A percentile compares a stretch with the other conserved stretches of the same genome.
These are phyloP conservation scores for Catamblyrhynchus diadema DNA, from an alignment of 2,797 vertebrate genomes.

Conservation along the genomic window DNA sequence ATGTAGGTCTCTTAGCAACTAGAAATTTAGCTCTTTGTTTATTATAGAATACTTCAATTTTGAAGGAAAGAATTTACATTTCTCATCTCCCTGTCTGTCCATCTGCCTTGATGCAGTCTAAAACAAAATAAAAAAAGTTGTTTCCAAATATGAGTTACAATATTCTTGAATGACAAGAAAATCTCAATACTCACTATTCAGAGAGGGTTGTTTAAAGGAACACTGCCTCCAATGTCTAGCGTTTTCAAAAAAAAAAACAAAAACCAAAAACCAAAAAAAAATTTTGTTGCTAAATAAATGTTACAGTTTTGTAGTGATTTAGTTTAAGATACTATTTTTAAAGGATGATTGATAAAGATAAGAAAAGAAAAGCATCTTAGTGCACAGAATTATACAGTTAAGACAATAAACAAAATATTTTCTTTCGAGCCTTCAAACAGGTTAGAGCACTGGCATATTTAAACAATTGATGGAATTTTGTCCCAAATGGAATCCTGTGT, in stretches of 20 bases:
- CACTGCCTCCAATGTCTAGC: background rate
- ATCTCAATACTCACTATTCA: background rate
- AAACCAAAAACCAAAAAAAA: background rate
- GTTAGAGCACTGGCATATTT: background rate
- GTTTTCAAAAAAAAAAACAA: background rate
- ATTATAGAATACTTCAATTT: conserved; percentile 68
- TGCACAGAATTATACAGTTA: background rate
- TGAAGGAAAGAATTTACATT: conserved; percentile 56
- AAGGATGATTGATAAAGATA: background rate
- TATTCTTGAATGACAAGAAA: conserved; percentile 29
- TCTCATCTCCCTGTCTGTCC: conserved; percentile 14
- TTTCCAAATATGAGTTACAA: conserved; percentile 27
- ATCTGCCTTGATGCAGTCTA: background rate
- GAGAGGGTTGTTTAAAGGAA: background rate
- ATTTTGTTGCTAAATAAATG: background rate
- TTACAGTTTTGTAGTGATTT: background rate
- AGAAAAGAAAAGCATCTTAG: background rate
- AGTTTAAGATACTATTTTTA: background rate
- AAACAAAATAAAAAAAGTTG: conserved; percentile 28
- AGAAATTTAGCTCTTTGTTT: conserved; percentile 71
- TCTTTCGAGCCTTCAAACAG: background rate
- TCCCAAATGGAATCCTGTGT: background rate
- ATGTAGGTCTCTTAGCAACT: conserved; percentile 77
- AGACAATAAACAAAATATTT: background rate
- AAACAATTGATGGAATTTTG: background rate